Conservation (phyloP, 2,797 vertebrate genomes). For the Triplophysa bombifrons region DNA sequence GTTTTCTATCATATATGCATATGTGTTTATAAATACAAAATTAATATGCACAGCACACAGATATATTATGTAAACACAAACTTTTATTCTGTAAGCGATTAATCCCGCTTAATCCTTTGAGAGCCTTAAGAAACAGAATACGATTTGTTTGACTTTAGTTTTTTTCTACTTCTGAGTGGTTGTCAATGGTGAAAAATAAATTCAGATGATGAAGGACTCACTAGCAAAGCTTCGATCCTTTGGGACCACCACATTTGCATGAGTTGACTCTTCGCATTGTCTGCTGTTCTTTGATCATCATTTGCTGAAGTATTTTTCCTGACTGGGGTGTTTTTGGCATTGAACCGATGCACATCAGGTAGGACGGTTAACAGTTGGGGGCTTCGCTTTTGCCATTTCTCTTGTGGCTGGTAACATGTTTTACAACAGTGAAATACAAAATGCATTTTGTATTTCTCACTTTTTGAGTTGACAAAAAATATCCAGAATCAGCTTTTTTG, state of each 20-base stretch:
- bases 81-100: no score
- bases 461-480: no score
- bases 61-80: no score
- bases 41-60: no score
- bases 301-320: conserved; percentile 33
- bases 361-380: neutral
- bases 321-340: conserved; percentile 3
- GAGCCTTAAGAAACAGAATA: no score
- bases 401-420: neutral
- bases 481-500: conserved; percentile 1
- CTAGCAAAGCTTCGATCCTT: neutral
- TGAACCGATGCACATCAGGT: neutral
- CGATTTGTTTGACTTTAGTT: neutral
- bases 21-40: no score
- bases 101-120: no score
- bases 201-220: neutral
- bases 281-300: conserved; percentile 34
- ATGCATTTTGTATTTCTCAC: neutral
- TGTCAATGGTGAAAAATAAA: neutral
- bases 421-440: no score
- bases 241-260: neutral
- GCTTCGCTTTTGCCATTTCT: neutral
- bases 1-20: no score
- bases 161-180: neutral
- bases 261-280: conserved; percentile 29